phyloP scores from a whole-genome alignment of 2,113 vertebrate genomes.

The Oryzias curvinotus region DNA sequence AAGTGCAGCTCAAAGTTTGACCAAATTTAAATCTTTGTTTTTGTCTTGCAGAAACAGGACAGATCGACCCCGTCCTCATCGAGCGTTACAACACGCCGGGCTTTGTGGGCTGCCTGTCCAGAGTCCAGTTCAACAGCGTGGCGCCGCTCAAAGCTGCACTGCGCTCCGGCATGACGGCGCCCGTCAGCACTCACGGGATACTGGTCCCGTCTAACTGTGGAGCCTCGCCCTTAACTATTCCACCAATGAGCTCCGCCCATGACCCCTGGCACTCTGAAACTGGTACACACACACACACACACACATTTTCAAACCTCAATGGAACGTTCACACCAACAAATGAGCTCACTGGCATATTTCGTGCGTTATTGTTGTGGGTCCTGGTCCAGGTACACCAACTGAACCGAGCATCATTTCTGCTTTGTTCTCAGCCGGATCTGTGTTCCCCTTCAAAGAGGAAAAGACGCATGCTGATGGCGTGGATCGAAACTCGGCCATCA shows the following conservation, averaged over 20 bases:
- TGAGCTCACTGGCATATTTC: too few species aligned
- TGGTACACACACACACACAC: slow-evolving; percentile 71
- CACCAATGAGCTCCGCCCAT: slow-evolving; percentile 85
- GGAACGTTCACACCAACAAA: not conserved
- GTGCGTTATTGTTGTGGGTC: too few species aligned
- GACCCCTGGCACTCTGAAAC: slow-evolving; percentile 93
- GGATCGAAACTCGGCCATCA: slow-evolving; percentile 91
- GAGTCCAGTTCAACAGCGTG: slow-evolving; percentile 91
- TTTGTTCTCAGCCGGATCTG: slow-evolving; percentile 79
- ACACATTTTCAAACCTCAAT: not conserved
- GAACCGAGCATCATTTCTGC: slow-evolving; percentile 1
- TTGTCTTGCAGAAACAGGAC: slow-evolving; percentile 84
- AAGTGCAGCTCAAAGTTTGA: too few species aligned
- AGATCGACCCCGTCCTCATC: slow-evolving; percentile 89
- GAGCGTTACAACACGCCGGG: slow-evolving; percentile 94
- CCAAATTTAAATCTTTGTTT: not conserved
- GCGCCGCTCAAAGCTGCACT: slow-evolving; percentile 91
- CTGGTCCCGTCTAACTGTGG: slow-evolving; percentile 97
- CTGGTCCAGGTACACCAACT: not conserved
- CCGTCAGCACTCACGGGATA: slow-evolving; percentile 86
- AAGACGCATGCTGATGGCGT: slow-evolving; percentile 82
- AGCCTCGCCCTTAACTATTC: slow-evolving; percentile 89
- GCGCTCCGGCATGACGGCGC: slow-evolving; percentile 77
- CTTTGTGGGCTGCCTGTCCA: slow-evolving; percentile 91
- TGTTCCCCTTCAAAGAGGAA: slow-evolving; percentile 87